These are phyloP conservation scores for Sesamia inferens DNA, from an alignment of 2,888 invertebrate genomes.

Conservation along the genomic window DNA sequence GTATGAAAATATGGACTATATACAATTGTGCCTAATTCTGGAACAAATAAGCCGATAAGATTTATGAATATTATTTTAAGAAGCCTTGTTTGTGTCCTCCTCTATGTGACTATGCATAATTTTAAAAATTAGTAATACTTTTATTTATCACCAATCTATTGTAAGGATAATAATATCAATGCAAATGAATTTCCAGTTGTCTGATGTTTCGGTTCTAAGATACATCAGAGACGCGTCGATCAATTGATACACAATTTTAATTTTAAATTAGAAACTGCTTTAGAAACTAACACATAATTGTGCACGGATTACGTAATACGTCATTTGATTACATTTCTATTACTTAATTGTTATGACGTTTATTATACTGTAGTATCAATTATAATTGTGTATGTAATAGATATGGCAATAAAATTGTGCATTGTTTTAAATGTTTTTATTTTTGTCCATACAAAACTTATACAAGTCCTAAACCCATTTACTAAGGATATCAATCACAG, in stretches of 20 bases:
- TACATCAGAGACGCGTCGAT: conserved; percentile 73
- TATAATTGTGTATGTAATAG: conserved; percentile 89
- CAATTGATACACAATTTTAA: conserved; percentile 88
- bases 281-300: conserved; percentile 67
- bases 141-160: conserved; percentile 81
- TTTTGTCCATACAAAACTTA: conserved; percentile 60
- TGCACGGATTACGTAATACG: conserved; percentile 63
- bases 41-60: conserved; percentile 68
- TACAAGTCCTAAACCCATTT: conserved; percentile 50
- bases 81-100: conserved; percentile 72
- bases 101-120: conserved; percentile 84
- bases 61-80: conserved; percentile 69
- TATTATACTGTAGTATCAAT: conserved; percentile 79
- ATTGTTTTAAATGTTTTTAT: conserved; percentile 79
- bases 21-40: conserved; percentile 66
- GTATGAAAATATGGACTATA: conserved; percentile 67
- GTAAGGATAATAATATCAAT: conserved; percentile 72
- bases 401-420: conserved; percentile 86
- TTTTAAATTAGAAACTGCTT: conserved; percentile 66
- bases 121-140: conserved; percentile 74
- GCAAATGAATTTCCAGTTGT: conserved; percentile 71
- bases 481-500: conserved; percentile 61
- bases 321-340: conserved; percentile 47
- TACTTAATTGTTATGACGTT: conserved; percentile 60
- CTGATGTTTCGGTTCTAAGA: conserved; percentile 86